Conservation (phyloP, 2,113 vertebrate genomes). For the Speoplatyrhinus poulsoni region DNA sequence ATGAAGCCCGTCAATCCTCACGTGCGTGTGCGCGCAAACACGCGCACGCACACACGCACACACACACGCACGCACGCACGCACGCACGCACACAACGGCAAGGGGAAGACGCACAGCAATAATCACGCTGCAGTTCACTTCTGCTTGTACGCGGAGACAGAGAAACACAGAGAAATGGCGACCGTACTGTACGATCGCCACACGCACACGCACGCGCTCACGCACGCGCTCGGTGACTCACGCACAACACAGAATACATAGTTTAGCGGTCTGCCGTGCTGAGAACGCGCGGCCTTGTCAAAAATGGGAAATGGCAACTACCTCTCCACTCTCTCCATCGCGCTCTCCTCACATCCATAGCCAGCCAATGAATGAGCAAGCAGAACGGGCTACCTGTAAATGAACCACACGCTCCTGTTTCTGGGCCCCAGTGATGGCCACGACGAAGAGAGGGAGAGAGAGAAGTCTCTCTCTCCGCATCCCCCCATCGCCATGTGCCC, state of each 20-base stretch:
- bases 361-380: constrained; percentile 79
- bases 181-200: not conserved
- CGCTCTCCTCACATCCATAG: constrained; percentile 79
- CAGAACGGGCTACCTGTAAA: constrained; percentile 88
- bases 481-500: constrained; percentile 80
- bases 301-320: constrained; percentile 63
- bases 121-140: not conserved
- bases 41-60: constrained; percentile 10
- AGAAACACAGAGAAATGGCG: constrained; percentile 29
- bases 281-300: constrained; percentile 70
- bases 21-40: too few relatives aligned
- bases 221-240: constrained; percentile 24
- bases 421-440: constrained; percentile 91
- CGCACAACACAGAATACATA: constrained; percentile 50
- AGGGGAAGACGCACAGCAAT: not conserved
- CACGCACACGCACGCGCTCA: constrained; percentile 12
- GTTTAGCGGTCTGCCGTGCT: constrained; percentile 67
- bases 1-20: constrained; percentile 63
- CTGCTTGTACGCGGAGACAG: constrained; percentile 9
- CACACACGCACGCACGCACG: constrained; percentile 49
- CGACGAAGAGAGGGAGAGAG: constrained; percentile 83
- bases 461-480: constrained; percentile 78
- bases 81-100: constrained; percentile 21
- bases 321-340: constrained; percentile 79
- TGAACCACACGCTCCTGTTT: constrained; percentile 94